A percentile compares a stretch with the other conserved stretches of the same genome.
Evolutionary conservation across 1,140 invertebrate genomes (phyloP).

Genomic region (Orchestia grillus): DNA sequence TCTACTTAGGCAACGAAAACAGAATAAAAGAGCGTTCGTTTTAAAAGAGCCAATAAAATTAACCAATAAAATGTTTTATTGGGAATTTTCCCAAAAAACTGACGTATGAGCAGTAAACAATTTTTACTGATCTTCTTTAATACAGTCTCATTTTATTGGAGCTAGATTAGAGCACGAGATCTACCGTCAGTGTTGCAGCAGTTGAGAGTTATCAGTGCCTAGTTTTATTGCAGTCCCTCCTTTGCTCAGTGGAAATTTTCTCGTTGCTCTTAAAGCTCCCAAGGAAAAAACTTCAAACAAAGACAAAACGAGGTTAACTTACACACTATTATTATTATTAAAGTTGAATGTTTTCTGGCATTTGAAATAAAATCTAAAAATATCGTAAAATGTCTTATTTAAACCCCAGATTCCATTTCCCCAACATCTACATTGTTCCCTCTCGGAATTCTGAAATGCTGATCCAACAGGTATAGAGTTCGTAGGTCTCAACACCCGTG

Average conservation of each 20-base stretch:
- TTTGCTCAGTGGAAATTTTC: neutral
- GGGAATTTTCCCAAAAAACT: neutral
- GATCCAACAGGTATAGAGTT: neutral
- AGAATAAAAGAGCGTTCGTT: neutral
- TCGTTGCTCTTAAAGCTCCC: neutral
- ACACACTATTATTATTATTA: neutral
- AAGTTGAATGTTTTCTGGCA: neutral
- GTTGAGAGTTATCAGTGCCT: neutral
- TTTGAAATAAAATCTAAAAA: neutral
- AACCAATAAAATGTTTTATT: neutral
- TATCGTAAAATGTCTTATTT: neutral
- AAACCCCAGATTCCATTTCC: neutral
- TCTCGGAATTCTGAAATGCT: neutral
- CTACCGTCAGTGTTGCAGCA: neutral
- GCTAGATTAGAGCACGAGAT: neutral
- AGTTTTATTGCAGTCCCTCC: neutral
- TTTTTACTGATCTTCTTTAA: neutral
- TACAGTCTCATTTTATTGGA: neutral
- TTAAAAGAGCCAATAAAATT: neutral
- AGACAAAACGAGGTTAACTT: neutral
- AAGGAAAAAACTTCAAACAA: neutral
- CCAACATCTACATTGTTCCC: neutral
- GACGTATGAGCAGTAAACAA: neutral
- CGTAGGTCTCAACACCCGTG: neutral
- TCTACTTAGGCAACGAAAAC: no score